Percentiles rank a stretch among this genome's conserved stretches.
phyloP scores from a whole-genome alignment of 1,140 invertebrate species.

The Aphaenogaster rudis region DNA sequence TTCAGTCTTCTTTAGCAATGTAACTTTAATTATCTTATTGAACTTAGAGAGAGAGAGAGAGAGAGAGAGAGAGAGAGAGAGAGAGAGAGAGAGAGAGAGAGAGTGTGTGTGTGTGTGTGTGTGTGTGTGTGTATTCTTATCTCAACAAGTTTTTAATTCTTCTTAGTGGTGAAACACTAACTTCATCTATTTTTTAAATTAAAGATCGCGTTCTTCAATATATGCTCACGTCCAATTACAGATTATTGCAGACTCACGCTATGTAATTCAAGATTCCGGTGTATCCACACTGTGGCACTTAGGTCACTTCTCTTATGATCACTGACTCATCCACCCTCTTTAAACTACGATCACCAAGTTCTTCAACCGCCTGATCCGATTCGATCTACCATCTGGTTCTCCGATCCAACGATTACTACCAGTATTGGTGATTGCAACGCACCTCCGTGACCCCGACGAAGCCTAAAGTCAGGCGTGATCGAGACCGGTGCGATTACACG shows the following conservation, averaged over 20 bases:
- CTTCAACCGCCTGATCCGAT: neutral
- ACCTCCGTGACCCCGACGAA: neutral
- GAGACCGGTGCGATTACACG: neutral
- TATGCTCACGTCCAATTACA: neutral
- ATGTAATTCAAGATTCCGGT: neutral
- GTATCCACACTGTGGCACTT: constrained; percentile 26
- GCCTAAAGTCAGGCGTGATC: neutral
- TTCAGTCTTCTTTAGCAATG: neutral
- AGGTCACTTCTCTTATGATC: constrained; percentile 11
- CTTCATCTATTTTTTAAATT: neutral
- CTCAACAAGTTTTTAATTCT: neutral
- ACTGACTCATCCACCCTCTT: constrained; percentile 21
- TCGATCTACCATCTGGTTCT: neutral
- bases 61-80: too few species aligned
- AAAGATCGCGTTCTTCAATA: neutral
- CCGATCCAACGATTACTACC: neutral
- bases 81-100: too few species aligned
- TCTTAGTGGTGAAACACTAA: neutral
- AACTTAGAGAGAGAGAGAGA: neutral
- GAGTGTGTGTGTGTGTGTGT: too few species aligned
- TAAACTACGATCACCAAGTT: constrained; percentile 1
- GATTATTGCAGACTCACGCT: constrained; percentile 10
- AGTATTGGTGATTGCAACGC: neutral
- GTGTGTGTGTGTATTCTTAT: neutral
- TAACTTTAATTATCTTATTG: neutral